These are phyloP conservation scores for Micronycteris hirsuta DNA, from an alignment of 2,113 vertebrate genomes.

Conservation along the genomic window DNA sequence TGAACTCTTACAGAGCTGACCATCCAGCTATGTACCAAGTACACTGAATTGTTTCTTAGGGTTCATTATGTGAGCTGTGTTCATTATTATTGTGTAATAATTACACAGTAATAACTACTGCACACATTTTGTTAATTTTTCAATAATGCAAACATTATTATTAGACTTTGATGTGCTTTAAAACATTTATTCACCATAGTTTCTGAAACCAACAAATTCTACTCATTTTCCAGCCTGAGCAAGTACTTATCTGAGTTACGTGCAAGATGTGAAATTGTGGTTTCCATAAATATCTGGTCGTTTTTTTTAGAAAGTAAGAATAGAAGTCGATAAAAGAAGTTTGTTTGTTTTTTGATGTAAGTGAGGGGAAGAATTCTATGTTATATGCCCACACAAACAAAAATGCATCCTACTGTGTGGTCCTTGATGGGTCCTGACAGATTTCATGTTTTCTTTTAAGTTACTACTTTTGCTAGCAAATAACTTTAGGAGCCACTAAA, in stretches of 20 bases:
- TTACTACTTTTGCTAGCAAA: not conserved
- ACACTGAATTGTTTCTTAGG: not conserved
- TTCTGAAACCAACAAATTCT: not conserved
- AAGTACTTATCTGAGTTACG: not conserved
- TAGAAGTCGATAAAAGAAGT: not conserved
- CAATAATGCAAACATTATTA: not conserved
- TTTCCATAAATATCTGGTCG: not conserved
- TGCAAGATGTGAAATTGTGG: not conserved
- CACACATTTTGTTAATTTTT: not conserved
- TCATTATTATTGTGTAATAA: not conserved
- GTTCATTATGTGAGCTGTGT: not conserved
- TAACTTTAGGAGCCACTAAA: not conserved
- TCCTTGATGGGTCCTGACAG: not conserved
- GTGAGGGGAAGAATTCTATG: not conserved
- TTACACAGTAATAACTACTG: not conserved
- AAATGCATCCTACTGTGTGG: not conserved
- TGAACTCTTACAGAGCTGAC: not conserved
- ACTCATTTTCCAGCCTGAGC: not conserved
- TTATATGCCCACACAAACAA: not conserved
- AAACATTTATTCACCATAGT: not conserved
- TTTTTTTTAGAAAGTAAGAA: conserved; percentile 3
- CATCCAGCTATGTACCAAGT: not conserved
- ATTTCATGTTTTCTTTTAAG: not conserved
- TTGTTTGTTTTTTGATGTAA: not conserved
- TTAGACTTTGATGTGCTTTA: not conserved